Evolutionary conservation across 37 sponge, comb jelly and placozoan genomes (phyloP).

Genomic region (Tethya wilhelma): DNA sequence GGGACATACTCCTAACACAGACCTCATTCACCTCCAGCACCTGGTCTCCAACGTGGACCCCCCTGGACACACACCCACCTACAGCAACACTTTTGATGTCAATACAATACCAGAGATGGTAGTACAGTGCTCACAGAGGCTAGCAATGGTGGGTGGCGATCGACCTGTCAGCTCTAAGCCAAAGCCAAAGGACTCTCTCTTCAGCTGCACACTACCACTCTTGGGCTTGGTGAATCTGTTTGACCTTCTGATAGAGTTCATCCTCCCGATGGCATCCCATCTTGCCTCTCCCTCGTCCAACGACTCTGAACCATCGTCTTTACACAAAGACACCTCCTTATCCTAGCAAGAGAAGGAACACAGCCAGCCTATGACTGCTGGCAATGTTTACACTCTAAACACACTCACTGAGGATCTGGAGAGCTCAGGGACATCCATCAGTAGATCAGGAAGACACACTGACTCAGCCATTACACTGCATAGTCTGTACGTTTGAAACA

Average conservation of each 20-base stretch:
- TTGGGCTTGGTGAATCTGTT: conserved; percentile 44
- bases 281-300: conserved; percentile 50
- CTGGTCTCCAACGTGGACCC: conserved; percentile 26
- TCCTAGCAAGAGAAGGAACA: no score
- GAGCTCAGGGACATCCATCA: no score
- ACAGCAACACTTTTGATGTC: background rate
- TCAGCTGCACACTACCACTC: conserved; percentile 23
- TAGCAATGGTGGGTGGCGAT: conserved; percentile 32
- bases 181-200: conserved; percentile 16
- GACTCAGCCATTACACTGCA: no score
- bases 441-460: no score
- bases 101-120: background rate
- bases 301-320: background rate
- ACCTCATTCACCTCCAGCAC: conserved; percentile 48
- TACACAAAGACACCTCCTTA: no score
- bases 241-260: conserved; percentile 53
- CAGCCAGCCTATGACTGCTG: no score
- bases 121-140: conserved; percentile 18
- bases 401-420: no score
- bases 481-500: no score
- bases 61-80: conserved; percentile 15
- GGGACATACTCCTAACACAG: conserved; percentile 12
- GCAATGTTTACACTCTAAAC: no score
- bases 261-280: conserved; percentile 56
- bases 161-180: conserved; percentile 38